These are phyloP conservation scores for Cheilinus undulatus DNA, from an alignment of 2,113 vertebrate genomes.

Conservation along the genomic window DNA sequence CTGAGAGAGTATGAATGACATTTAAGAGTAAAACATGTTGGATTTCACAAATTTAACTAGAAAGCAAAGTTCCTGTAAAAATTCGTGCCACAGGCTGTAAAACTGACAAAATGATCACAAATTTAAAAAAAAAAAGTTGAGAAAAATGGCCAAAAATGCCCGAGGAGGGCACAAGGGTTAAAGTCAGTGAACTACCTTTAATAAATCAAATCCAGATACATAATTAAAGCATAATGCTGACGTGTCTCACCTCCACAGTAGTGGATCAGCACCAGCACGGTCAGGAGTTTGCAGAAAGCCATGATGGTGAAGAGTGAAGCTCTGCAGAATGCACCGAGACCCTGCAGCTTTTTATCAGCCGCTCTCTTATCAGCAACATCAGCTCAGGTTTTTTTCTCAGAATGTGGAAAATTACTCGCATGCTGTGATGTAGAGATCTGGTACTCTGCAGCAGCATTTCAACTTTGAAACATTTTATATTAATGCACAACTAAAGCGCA, in stretches of 20 bases:
- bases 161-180: no score
- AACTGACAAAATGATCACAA: no score
- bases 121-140: no score
- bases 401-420: neutral
- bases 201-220: neutral
- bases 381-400: neutral
- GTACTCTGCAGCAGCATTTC: neutral
- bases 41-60: no score
- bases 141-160: no score
- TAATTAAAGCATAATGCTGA: no score
- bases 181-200: neutral
- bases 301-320: slow-evolving; percentile 21
- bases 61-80: no score
- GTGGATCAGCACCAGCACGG: slow-evolving; percentile 36
- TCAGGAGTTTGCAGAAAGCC: slow-evolving; percentile 29
- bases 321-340: neutral
- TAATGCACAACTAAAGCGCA: neutral
- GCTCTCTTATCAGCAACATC: slow-evolving; percentile 24
- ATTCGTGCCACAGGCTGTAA: no score
- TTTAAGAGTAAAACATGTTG: no score
- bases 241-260: slow-evolving; percentile 41
- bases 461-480: neutral
- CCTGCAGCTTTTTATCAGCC: slow-evolving; percentile 33
- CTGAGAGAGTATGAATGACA: no score
- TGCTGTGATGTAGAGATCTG: neutral